Base-by-base conservation (phyloP, 2,888 invertebrate genomes). In the Mesodorylaimus sp. region DNA sequence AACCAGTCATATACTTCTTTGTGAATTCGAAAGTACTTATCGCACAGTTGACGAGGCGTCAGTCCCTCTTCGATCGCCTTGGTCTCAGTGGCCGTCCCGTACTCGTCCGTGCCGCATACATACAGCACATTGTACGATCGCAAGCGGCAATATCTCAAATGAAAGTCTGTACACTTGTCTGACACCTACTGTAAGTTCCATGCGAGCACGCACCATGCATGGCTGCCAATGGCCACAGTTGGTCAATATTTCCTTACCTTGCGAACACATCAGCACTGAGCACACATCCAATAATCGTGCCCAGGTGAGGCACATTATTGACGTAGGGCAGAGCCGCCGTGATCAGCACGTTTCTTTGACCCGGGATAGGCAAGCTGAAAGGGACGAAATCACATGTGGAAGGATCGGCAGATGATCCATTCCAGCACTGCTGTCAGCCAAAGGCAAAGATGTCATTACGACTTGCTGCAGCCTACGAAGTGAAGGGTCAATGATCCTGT, bases 221-320 rank as follows among this genome's bases (percentile, higher is more conserved):
- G n/a, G n/a, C n/a, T n/a, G n/a, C n/a, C n/a, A n/a, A n/a, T n/a
- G n/a, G n/a, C n/a, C n/a, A n/a, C n/a, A n/a, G n/a, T n/a, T n/a
- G n/a, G n/a, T n/a, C n/a, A n/a, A n/a, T n/a, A n/a, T n/a, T n/a
- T n/a, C n/a, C n/a, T n/a, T 56, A 73, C 69, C 74, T 68, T n/a
- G 74, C 69, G 60, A 71, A 76, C 36, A 74, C 74, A 59, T 76
- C 76, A 3, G 71, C 75, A 61, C 93, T 93, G 2, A 97, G 75
- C n/a, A 95, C 93, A 68, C 91, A 95, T 21, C 97, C 97, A 61
- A 99, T 93, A 55, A 99, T 93, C 66, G 95, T 97, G 1, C 97
- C 97, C 47, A 97, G 73, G 75, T 99, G 97, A 0, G 97, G 97
- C 2, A 97, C 87, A 68, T 97, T 99, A 70, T 99, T 97, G 0